phyloP scores from a whole-genome alignment of 2,888 invertebrate species.

The Timema podura region DNA sequence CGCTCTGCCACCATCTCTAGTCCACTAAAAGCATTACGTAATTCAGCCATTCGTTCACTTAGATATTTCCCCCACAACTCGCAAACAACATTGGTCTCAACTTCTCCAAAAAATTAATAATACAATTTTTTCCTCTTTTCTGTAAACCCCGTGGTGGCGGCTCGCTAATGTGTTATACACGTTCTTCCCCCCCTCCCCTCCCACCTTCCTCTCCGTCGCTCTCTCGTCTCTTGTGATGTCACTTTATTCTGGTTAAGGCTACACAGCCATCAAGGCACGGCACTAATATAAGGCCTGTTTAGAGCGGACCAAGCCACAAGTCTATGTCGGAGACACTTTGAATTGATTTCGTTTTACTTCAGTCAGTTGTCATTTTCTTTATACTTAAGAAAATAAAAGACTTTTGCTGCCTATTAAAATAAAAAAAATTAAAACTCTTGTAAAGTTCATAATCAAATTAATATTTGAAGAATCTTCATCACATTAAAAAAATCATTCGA shows the following conservation, averaged over 20 bases:
- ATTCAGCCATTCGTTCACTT: slow-evolving; percentile 28
- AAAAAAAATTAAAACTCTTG: no score
- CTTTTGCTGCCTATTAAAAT: no score
- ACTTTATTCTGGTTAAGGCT: slow-evolving; percentile 28
- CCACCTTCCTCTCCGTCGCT: slow-evolving; percentile 15
- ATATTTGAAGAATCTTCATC: no score
- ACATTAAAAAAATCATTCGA: no score
- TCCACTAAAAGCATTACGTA: slow-evolving; percentile 26
- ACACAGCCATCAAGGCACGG: background rate
- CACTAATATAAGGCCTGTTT: background rate
- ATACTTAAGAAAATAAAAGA: no score
- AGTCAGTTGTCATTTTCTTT: no score
- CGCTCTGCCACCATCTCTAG: slow-evolving; percentile 4
- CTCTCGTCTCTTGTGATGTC: slow-evolving; percentile 19
- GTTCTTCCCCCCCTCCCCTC: slow-evolving; percentile 21
- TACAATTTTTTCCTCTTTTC: slow-evolving; percentile 17
- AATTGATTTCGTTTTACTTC: no score
- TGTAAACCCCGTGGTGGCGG: slow-evolving; percentile 22
- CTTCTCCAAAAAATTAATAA: slow-evolving; percentile 17
- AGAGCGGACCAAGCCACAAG: background rate
- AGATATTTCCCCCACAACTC: slow-evolving; percentile 7
- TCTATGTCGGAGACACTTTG: no score
- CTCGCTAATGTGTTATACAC: slow-evolving; percentile 27
- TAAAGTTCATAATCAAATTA: no score
- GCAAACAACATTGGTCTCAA: slow-evolving; percentile 14